Conservation (phyloP, 2,888 invertebrate genomes). For the Xestoiulus laeticollis region DNA sequence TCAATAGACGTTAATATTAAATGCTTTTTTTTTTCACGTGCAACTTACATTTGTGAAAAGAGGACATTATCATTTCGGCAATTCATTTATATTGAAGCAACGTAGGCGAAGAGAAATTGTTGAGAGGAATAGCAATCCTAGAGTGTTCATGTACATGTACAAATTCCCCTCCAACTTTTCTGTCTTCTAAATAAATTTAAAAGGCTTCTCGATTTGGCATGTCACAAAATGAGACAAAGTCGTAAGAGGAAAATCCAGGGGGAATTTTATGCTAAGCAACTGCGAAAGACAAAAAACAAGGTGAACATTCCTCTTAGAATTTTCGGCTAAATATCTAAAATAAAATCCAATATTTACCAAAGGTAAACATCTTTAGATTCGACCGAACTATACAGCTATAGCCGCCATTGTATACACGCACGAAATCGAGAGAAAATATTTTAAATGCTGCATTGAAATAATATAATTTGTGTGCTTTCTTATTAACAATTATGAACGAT, state of each 20-base stretch:
- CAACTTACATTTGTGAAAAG: slow-evolving; percentile 18
- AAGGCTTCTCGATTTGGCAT: slow-evolving; percentile 43
- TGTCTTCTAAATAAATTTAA: slow-evolving; percentile 43
- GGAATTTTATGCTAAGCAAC: slow-evolving; percentile 43
- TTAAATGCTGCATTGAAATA: slow-evolving; percentile 23
- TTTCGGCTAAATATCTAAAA: slow-evolving; percentile 41
- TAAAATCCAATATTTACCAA: slow-evolving; percentile 31
- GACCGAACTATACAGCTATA: slow-evolving; percentile 16
- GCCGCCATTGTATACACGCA: background rate
- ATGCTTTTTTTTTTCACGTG: slow-evolving; percentile 22
- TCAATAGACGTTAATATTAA: slow-evolving; percentile 43
- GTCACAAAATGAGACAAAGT: slow-evolving; percentile 41
- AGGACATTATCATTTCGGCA: slow-evolving; percentile 43
- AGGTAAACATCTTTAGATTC: slow-evolving; percentile 39
- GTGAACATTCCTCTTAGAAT: slow-evolving; percentile 41
- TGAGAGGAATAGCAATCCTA: slow-evolving; percentile 35
- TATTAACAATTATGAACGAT: background rate
- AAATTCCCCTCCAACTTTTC: slow-evolving; percentile 27
- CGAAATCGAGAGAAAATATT: background rate
- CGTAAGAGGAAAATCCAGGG: slow-evolving; percentile 43
- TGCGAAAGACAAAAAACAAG: slow-evolving; percentile 35
- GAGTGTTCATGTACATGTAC: background rate
- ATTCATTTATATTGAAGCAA: slow-evolving; percentile 40
- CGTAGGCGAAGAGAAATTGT: slow-evolving; percentile 29
- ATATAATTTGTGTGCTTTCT: background rate